Evolutionary conservation across 2,888 invertebrate species (phyloP), one percentile per base, ranked within the genome.

Genomic region (Agriopis leucophaearia): DNA sequence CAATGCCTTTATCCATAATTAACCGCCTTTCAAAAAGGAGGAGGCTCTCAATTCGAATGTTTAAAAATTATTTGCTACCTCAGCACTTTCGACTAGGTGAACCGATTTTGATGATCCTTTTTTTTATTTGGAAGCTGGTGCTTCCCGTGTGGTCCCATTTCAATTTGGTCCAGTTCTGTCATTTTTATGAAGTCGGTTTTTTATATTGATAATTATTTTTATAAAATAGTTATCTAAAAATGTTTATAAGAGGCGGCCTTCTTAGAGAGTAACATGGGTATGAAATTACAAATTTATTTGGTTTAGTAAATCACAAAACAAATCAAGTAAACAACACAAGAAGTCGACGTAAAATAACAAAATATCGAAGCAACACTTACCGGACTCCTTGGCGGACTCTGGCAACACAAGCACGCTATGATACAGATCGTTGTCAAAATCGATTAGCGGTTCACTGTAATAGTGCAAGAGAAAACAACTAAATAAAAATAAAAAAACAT

Each of bases 391-490:
- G 15, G 85, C 86, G 50, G 91, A 87, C 73, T 93, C 92, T 40
- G 93, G 92, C 79, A 91, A 76, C 70, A 91, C 91, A 74, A 91
- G 82, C 74, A 92, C 88, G 78, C 89, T 92, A 82, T 91, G 89
- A 79, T 89, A 91, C 73, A 91, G 83, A 74, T 93, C 92, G 83
- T 86, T 91, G 90, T 93, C 93, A 83, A 91, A 92, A 84, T 93
- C 93, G 78, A 91, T 89, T 77, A 91, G 84, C 27, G 92, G 92
- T 78, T 92, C 93, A 75, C 93, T 93, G 89, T 64, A 88, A 88
- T 81, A 64, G 70, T 72, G 74, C 76, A 74, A 74, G 59, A 73
- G n/a, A 72, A 68, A 76, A 76, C 69, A 70, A 66, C 45, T 70
- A 71, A 73, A 66, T 72, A 67, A 69, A 66, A 66, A n/a, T 45